Evolutionary conservation across 2,797 vertebrate species (phyloP), one percentile per base, ranked within the genome.

Genomic region (Pseudomugil tenellus): DNA sequence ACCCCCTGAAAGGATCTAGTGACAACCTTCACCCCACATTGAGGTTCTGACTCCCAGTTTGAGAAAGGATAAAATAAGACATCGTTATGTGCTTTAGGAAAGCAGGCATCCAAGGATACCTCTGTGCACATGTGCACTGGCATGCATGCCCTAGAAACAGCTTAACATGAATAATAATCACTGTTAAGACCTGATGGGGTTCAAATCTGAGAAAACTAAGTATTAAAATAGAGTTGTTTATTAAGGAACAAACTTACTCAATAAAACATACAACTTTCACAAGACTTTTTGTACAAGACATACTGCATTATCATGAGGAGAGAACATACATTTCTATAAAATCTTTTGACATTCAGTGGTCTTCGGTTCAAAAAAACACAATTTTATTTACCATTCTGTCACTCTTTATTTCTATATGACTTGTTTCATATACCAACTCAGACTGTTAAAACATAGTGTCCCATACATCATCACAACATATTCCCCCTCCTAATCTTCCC

Each of bases 261-360:
- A 85, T 90, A 88, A 91, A 91, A 91, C 83, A 77, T 84, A 90
- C 86, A 83, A 85, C 81, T 90, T 89, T 77, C 90, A 93, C 91
- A 89, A 84, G 83, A 93, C 91, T 80, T 85, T 77, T 85, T 87
- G 68, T 91, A 91, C 89, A 89, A 85, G 79, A 91, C 86, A 87
- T 88, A 89, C 81, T 89, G 82, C 81, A 88, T 90, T 87, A 90
- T 89, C 67, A 89, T 88, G 83, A 88, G 77, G 80, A 88, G 86
- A 82, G 84, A 91, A 85, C 82, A 64, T 80, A 88, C 69, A 86
- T 89, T 84, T 91, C 80, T 91, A 88, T 84, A 91, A 92, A 93
- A 91, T 87, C 84, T 86, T 87, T 91, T 89, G 89, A 92, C 92
- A 93, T 93, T 93, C 92, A 90, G 74, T 77, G 81, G 92, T 93